Percentiles rank a stretch among this genome's conserved stretches.
Evolutionary conservation across 2,888 invertebrate species (phyloP).

Genomic region (Cheilosia variabilis): DNA sequence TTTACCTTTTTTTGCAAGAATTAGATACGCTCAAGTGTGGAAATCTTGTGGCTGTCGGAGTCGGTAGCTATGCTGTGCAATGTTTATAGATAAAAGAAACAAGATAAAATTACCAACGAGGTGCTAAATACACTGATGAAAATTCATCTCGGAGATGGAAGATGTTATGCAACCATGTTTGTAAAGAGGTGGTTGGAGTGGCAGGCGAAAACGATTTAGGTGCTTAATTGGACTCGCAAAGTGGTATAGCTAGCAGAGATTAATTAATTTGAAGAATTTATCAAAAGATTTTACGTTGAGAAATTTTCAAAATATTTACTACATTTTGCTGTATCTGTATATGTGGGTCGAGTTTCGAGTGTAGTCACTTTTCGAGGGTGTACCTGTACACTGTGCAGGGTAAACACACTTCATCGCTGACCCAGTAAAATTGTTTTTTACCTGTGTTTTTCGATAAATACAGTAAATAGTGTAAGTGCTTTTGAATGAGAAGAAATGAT

Average conservation of each 20-base stretch:
- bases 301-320: background rate
- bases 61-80: background rate
- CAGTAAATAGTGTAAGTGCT: no score
- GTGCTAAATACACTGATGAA: slow-evolving; percentile 22
- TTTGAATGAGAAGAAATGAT: no score
- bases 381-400: no score
- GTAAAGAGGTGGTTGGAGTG: background rate
- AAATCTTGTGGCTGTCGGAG: slow-evolving; percentile 7
- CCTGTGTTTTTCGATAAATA: background rate
- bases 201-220: slow-evolving; percentile 2
- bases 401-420: background rate
- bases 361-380: background rate
- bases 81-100: slow-evolving; percentile 15
- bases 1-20: slow-evolving; percentile 29
- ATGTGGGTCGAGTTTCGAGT: slow-evolving; percentile 14
- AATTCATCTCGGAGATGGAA: slow-evolving; percentile 4
- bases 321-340: background rate
- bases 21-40: slow-evolving; percentile 11
- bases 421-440: background rate
- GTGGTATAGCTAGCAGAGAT: background rate
- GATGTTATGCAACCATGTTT: slow-evolving; percentile 6
- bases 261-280: slow-evolving; percentile 23
- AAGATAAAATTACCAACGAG: slow-evolving; percentile 1
- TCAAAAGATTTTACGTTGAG: background rate
- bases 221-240: slow-evolving; percentile 13